A percentile compares a stretch with the other conserved stretches of the same genome.
phyloP scores from a whole-genome alignment of 2,888 invertebrate species.

The Sinelater perroti region DNA sequence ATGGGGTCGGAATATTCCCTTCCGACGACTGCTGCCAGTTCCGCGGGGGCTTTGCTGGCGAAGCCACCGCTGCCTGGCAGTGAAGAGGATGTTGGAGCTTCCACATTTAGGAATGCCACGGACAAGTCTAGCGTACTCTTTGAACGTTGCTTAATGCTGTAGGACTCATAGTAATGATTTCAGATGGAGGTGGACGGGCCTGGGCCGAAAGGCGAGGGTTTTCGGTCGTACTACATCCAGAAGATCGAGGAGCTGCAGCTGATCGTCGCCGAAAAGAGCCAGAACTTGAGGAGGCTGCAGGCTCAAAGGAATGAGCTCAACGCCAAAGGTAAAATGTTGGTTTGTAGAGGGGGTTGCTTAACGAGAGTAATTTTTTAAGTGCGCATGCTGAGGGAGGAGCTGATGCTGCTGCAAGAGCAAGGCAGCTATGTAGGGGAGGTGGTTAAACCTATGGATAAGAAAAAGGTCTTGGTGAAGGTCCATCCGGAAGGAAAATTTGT shows the following conservation, averaged over 20 bases:
- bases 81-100: not conserved
- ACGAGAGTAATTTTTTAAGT: conserved; percentile 66
- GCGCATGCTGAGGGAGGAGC: conserved; percentile 95
- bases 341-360: no score
- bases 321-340: conserved; percentile 88
- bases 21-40: conserved; percentile 5
- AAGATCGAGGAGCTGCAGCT: conserved; percentile 98
- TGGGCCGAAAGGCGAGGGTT: conserved; percentile 81
- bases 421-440: conserved; percentile 99
- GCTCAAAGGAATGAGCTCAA: conserved; percentile 99
- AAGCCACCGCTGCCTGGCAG: not conserved
- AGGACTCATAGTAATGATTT: no score
- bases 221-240: conserved; percentile 95
- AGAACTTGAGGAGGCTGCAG: conserved; percentile 94
- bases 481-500: conserved; percentile 99
- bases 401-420: conserved; percentile 96
- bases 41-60: not conserved
- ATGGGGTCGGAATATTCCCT: conserved; percentile 26
- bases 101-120: not conserved
- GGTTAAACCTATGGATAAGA: conserved; percentile 99
- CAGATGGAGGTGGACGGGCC: conserved; percentile 78
- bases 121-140: not conserved
- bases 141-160: not conserved
- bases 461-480: conserved; percentile 98
- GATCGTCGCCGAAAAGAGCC: conserved; percentile 96